Conservation (phyloP, 2,797 vertebrate genomes). For the Propithecus deckenii region DNA sequence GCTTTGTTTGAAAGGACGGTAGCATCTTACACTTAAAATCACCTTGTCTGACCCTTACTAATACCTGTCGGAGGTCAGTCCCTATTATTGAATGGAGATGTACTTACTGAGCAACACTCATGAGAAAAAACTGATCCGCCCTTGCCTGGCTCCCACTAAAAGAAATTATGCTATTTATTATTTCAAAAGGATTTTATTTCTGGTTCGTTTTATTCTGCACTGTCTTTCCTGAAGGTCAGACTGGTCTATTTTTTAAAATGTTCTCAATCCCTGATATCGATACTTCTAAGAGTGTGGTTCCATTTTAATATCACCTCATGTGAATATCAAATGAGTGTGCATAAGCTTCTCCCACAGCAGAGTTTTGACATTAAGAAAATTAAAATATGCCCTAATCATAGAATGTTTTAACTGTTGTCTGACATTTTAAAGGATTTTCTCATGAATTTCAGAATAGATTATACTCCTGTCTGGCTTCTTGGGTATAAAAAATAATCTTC, state of each 20-base stretch:
- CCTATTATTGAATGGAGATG: background rate
- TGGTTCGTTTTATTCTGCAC: background rate
- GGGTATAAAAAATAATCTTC: slow-evolving; percentile 71
- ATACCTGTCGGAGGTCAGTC: background rate
- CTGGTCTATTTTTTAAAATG: slow-evolving; percentile 1
- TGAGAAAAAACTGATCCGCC: background rate
- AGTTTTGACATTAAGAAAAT: slow-evolving; percentile 81
- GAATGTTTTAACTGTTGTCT: slow-evolving; percentile 78
- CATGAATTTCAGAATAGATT: slow-evolving; percentile 76
- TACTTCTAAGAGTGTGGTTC: slow-evolving; percentile 59
- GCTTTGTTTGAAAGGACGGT: background rate
- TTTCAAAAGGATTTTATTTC: slow-evolving; percentile 49
- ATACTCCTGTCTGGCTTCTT: slow-evolving; percentile 63
- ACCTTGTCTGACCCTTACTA: background rate
- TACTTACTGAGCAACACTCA: background rate
- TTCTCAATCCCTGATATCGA: slow-evolving; percentile 45
- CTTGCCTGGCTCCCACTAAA: background rate
- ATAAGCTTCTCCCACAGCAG: slow-evolving; percentile 68
- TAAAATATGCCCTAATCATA: slow-evolving; percentile 78
- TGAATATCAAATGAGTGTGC: slow-evolving; percentile 69
- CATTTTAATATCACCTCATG: slow-evolving; percentile 72
- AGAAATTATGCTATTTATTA: slow-evolving; percentile 2
- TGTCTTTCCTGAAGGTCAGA: slow-evolving; percentile 51
- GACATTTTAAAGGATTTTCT: slow-evolving; percentile 78
- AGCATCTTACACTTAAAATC: background rate